Percentiles rank a stretch among this genome's conserved stretches.
Conservation (phyloP, 2,888 invertebrate genomes). For the Drosophila neoperkinsi region DNA sequence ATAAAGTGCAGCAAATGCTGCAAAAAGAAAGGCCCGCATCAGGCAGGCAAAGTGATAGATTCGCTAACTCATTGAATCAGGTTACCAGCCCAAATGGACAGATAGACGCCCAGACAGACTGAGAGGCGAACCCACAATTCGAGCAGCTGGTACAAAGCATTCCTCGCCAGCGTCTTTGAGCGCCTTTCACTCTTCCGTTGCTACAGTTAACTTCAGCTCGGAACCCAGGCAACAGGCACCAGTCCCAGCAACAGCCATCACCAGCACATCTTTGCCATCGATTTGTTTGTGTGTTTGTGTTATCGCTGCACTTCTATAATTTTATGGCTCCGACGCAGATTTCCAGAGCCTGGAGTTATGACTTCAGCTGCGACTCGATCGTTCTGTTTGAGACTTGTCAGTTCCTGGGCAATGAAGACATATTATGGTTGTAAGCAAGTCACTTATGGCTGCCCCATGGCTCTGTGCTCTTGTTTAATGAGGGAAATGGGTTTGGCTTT, state of each 20-base stretch:
- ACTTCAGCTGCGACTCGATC: conserved; percentile 40
- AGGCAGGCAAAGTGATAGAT: conserved; percentile 61
- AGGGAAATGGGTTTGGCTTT: conserved; percentile 12
- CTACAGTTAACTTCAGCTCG: conserved; percentile 37
- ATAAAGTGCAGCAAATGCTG: conserved; percentile 45
- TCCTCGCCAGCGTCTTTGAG: conserved; percentile 17
- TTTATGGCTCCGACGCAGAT: conserved; percentile 58
- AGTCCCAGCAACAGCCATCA: conserved; percentile 3
- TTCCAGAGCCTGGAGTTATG: conserved; percentile 55
- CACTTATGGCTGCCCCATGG: conserved; percentile 30
- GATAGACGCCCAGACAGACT: neutral
- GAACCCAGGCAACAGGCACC: neutral
- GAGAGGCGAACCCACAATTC: conserved; percentile 36
- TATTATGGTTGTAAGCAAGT: conserved; percentile 32
- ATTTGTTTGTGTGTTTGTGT: conserved; percentile 34
- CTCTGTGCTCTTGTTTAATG: conserved; percentile 17
- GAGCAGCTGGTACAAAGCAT: conserved; percentile 50
- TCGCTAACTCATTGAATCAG: conserved; percentile 69
- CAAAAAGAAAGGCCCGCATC: conserved; percentile 60
- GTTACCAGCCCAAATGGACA: conserved; percentile 61
- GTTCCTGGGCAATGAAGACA: conserved; percentile 53
- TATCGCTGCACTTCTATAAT: conserved; percentile 50
- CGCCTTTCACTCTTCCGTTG: conserved; percentile 61
- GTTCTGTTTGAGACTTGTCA: conserved; percentile 39
- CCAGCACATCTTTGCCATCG: conserved; percentile 41